Conservation (phyloP, 1,140 invertebrate species). For the Whitmania pigra region DNA sequence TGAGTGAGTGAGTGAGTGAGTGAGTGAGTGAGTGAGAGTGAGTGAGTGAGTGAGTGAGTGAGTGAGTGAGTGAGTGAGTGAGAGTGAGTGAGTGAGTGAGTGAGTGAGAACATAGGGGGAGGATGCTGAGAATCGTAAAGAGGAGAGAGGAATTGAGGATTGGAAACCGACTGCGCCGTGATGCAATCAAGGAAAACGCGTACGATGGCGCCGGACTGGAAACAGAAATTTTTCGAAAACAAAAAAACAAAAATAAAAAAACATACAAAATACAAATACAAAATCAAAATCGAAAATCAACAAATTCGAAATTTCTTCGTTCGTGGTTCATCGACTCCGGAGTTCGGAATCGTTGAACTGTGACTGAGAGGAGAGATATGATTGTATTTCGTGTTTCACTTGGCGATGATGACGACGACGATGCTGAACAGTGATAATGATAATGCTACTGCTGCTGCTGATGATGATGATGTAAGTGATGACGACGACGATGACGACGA, state of each 20-base stretch:
- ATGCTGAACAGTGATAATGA: background rate
- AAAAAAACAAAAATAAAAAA: no score
- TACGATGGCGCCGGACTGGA: no score
- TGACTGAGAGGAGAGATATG: background rate
- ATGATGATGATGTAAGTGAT: background rate
- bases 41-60: constrained; percentile 15
- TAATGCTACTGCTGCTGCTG: background rate
- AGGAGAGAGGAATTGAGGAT: background rate
- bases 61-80: constrained; percentile 15
- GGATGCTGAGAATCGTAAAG: background rate
- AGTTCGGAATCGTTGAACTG: no score
- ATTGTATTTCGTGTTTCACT: background rate
- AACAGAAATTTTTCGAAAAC: no score
- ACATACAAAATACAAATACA: no score
- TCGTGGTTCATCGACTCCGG: no score
- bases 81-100: constrained; percentile 13
- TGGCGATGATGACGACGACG: background rate
- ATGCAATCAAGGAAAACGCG: no score
- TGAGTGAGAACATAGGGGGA: background rate
- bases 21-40: constrained; percentile 21
- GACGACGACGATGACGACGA: background rate
- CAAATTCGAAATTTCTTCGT: no score
- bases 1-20: constrained; percentile 25
- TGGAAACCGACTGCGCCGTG: background rate
- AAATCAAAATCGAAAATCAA: no score